A percentile compares a stretch with the other conserved stretches of the same genome.
phyloP scores from a whole-genome alignment of 1,140 invertebrate species.

The Drosophila ercepeae region DNA sequence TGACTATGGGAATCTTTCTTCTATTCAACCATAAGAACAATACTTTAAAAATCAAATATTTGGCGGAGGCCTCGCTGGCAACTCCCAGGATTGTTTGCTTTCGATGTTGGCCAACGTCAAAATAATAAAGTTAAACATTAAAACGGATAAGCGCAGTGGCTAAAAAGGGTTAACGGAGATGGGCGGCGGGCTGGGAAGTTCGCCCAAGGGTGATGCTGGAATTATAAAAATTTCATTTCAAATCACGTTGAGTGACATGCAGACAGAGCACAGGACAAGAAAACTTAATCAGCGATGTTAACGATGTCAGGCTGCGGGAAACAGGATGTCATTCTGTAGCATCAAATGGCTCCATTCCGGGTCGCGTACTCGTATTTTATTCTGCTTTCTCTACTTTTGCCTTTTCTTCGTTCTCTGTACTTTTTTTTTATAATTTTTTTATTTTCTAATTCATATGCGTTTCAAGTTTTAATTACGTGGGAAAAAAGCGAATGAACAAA shows the following conservation, averaged over 20 bases:
- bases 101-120: conserved; percentile 11
- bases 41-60: conserved; percentile 5
- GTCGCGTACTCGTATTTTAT: conserved; percentile 65
- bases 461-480: conserved; percentile 82
- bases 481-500: conserved; percentile 62
- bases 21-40: not conserved
- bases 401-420: conserved; percentile 11
- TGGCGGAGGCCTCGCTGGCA: not conserved
- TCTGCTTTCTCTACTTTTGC: conserved; percentile 43
- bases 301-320: conserved; percentile 71
- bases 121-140: conserved; percentile 45
- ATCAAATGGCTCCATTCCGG: conserved; percentile 62
- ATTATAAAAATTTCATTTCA: conserved; percentile 74
- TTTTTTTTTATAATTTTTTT: conserved; percentile 37
- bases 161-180: conserved; percentile 30
- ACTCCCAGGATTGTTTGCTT: not conserved
- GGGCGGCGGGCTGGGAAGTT: not conserved
- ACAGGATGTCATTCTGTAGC: conserved; percentile 48
- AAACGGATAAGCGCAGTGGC: conserved; percentile 14
- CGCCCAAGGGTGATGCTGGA: conserved; percentile 34
- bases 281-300: conserved; percentile 81
- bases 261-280: conserved; percentile 71
- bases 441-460: conserved; percentile 82
- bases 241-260: conserved; percentile 77
- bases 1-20: not conserved